Base-by-base conservation (phyloP, 2,113 vertebrate species). In the Sylvilagus bachmani region DNA sequence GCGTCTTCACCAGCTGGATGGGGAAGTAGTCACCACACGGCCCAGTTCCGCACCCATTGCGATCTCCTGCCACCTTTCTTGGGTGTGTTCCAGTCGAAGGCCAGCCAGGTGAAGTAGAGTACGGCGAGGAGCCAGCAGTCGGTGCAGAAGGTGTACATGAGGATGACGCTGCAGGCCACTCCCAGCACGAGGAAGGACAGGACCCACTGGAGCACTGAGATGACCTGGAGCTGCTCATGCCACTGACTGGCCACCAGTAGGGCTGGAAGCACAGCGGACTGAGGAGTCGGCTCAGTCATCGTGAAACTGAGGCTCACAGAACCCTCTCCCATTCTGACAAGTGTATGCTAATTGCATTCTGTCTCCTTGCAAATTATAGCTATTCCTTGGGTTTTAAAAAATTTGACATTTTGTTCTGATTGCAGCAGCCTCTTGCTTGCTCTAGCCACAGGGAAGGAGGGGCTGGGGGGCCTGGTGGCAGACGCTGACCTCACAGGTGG, bases 81-180 rank as follows among this genome's bases (percentile, higher is more conserved):
- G 8, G 99, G 99, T 1, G 99, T 99, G 97, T 99, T 99, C 99
- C 99, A 99, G 98, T 99, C 99, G 66, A 99, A 98, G 19, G 99
- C 99, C 95, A 99, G 98, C 99, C 99, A 99, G 92, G 99, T 98
- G 11, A 99, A 98, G 97, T 99, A 99, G 0, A 99, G 90, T 88
- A 98, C 99, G 2, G 99, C 98, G 16, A 99, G 98, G 0, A 98
- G 97, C 99, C 99, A 99, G 97, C 98, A 99, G 89, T 99, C 99
- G 2, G 99, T 99, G 96, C 99, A 99, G 97, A 99, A 99, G n/a
- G 98, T 98, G 98, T 99, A 99, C 96, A 99, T 92, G 86, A 99
- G 98, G 96, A 99, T 97, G 95, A 98, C 75, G 0, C 99, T 99
- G 97, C 99, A 99, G 55, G 96, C 96, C 66, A 97, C 91, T 96